Evolutionary conservation across 2,797 vertebrate species (phyloP).

Genomic region (Lemur catta): DNA sequence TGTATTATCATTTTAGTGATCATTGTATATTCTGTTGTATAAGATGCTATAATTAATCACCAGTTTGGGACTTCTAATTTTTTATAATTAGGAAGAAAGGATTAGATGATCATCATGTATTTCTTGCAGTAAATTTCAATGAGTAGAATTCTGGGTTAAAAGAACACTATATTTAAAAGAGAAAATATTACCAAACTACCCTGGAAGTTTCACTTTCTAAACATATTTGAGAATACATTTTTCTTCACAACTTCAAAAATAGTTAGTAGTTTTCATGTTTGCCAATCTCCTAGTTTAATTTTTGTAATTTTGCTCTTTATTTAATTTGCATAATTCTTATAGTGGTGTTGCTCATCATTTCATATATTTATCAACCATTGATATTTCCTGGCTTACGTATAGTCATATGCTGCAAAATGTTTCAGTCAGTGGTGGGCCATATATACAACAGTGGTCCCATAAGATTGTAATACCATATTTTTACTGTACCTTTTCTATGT

Average conservation of each 20-base stretch:
- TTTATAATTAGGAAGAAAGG: constrained; percentile 15
- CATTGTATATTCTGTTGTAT: not conserved
- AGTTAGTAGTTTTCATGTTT: constrained; percentile 32
- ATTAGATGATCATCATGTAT: not conserved
- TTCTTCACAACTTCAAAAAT: not conserved
- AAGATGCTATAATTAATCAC: not conserved
- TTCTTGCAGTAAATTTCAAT: constrained; percentile 6
- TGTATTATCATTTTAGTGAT: constrained; percentile 17
- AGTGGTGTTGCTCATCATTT: not conserved
- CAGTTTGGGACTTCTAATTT: not conserved
- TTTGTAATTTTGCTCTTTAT: not conserved
- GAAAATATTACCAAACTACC: not conserved
- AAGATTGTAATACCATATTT: not conserved
- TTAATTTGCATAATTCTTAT: not conserved
- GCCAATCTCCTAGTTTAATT: not conserved
- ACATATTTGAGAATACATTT: not conserved
- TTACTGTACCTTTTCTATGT: not conserved
- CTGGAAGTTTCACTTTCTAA: not conserved
- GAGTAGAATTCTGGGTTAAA: not conserved
- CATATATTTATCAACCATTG: not conserved
- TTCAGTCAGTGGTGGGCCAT: not conserved
- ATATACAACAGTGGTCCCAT: not conserved
- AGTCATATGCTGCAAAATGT: not conserved
- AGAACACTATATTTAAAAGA: not conserved
- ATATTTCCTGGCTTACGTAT: not conserved